phyloP scores from a whole-genome alignment of 2,113 vertebrate species.

The Jaculus jaculus region DNA sequence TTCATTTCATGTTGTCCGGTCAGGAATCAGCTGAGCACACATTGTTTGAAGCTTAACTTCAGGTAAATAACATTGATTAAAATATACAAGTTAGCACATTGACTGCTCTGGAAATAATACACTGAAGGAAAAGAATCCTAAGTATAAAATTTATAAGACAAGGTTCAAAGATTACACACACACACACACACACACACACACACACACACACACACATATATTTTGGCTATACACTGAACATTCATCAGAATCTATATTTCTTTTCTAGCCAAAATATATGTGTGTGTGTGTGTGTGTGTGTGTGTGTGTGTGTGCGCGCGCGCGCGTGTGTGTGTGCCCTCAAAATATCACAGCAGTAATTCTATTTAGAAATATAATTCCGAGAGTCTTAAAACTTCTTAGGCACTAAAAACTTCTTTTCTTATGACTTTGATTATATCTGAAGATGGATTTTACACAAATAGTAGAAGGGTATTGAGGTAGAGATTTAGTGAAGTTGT shows the following conservation, averaged over 20 bases:
- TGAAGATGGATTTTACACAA: neutral
- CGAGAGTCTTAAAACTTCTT: neutral
- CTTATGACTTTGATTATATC: neutral
- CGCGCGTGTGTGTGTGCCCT: neutral
- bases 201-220: too few species aligned
- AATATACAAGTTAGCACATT: constrained; percentile 59
- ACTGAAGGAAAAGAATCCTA: neutral
- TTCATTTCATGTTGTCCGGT: neutral
- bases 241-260: too few species aligned
- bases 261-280: too few species aligned
- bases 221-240: too few species aligned
- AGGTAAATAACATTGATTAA: neutral
- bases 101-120: neutral
- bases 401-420: neutral
- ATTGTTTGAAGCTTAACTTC: neutral
- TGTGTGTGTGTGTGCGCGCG: neutral
- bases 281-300: neutral
- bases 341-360: neutral
- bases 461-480: neutral
- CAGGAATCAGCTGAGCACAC: neutral
- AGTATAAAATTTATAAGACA: constrained; percentile 61
- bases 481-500: neutral
- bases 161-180: constrained; percentile 60
- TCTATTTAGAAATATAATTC: neutral
- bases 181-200: constrained; percentile 52